Evolutionary conservation across 1,140 invertebrate genomes (phyloP), one percentile per base, ranked within the genome.

Genomic region (Holcopasites calliopsidis): DNA sequence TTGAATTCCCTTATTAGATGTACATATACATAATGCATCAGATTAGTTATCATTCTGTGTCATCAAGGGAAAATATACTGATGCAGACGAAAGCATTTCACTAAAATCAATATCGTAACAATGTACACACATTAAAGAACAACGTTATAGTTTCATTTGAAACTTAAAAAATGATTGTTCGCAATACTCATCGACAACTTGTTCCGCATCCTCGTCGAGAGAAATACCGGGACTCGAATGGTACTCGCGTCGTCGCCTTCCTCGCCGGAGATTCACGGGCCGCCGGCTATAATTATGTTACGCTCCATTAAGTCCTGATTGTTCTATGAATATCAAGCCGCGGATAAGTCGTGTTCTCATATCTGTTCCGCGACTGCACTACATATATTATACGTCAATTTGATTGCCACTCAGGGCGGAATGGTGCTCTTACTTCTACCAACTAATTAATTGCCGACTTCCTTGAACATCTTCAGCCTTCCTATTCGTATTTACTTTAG

Each of bases 281-380:
- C 66, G n/a, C 40, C 18, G 21, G n/a, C 57, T 52, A 71, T 76
- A 71, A 76, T 76, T 71, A 50, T 21, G 66, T 76, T 71, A 71
- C 57, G 74, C 55, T 76, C 47, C 66, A 76, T 76, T 76, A 71
- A 55, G 7, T 35, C 38, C 26, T 60, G 66, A 76, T 76, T 76
- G 74, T 76, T 76, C 74, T 55, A 71, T 62, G 74, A 70, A 76
- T 76, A 71, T 61, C 38, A 70, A 71, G 35, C 64, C 5, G 31
- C 23, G 38, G 73, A 69, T 69, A 60, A 76, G 44, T 26, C 64
- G 26, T 69, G 42, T 58, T 69, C 42, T 23, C 54, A 13, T 60
- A 70, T 76, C 65, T 66, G 42, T 68, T 31, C 33, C 23, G 31
- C 16, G 18, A 42, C 10, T 54, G 23, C 54, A 64, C 42, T 44